These are phyloP conservation scores for Bombyx mandarina DNA, from an alignment of 1,140 invertebrate genomes.

Conservation along the genomic window DNA sequence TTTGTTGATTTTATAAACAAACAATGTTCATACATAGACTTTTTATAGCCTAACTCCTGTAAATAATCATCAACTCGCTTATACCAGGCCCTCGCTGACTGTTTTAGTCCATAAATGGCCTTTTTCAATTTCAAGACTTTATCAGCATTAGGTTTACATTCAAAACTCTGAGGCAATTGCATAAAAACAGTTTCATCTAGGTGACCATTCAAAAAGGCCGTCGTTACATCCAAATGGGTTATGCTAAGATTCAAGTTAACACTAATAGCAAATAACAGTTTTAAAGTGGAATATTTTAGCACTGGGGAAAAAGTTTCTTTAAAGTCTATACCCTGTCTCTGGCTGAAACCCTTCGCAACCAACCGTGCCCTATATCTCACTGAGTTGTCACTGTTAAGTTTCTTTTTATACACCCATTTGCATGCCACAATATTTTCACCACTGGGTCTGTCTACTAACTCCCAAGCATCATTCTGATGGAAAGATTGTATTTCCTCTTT, in stretches of 20 bases:
- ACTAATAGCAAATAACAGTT: conserved; percentile 8
- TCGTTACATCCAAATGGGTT: conserved; percentile 8
- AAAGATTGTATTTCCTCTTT: conserved; percentile 7
- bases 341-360: conserved; percentile 12
- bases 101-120: conserved; percentile 18
- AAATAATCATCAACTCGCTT: conserved; percentile 21
- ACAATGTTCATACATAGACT: conserved; percentile 26
- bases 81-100: conserved; percentile 23
- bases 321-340: conserved; percentile 8
- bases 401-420: conserved; percentile 17
- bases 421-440: conserved; percentile 5
- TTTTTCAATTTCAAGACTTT: conserved; percentile 10
- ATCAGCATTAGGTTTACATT: not conserved
- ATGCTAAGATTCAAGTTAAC: conserved; percentile 6
- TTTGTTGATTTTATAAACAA: conserved; percentile 20
- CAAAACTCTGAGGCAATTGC: conserved; percentile 7
- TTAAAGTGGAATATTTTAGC: conserved; percentile 7
- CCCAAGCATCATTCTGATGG: conserved; percentile 15
- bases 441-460: conserved; percentile 13
- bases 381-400: conserved; percentile 8
- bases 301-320: conserved; percentile 8
- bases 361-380: conserved; percentile 11
- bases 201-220: conserved; percentile 8
- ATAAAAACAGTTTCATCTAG: conserved; percentile 9
- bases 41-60: conserved; percentile 12